Evolutionary conservation across 2,797 vertebrate species (phyloP).

Genomic region (Podarcis lilfordi): DNA sequence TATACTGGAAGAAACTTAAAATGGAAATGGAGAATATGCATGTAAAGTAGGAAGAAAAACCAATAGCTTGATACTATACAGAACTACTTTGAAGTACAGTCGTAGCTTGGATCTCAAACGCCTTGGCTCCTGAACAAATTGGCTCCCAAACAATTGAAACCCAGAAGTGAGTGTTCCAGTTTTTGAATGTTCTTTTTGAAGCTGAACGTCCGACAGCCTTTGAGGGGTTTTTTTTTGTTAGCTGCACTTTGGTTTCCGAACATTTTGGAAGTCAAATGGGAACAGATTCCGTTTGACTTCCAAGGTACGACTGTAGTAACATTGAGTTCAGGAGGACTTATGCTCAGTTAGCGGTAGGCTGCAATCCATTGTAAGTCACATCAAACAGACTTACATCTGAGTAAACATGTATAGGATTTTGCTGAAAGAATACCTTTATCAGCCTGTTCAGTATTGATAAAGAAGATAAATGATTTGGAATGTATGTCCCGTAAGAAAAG

Average conservation of each 20-base stretch:
- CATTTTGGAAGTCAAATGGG: too few relatives aligned
- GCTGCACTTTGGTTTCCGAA: too few relatives aligned
- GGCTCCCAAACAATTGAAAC: too few relatives aligned
- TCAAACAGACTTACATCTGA: too few relatives aligned
- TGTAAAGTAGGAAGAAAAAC: neutral
- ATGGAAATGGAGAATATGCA: constrained; percentile 16
- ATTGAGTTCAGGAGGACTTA: neutral
- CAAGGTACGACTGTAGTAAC: neutral
- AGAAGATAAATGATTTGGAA: neutral
- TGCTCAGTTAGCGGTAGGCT: neutral
- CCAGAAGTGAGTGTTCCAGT: too few relatives aligned
- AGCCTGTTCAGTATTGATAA: neutral
- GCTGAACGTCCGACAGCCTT: accelerated
- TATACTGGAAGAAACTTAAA: neutral
- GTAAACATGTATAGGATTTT: neutral
- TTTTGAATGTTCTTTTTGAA: too few relatives aligned
- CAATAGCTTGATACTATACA: neutral
- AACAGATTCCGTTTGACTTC: too few relatives aligned
- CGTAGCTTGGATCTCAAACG: too few relatives aligned
- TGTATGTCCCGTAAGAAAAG: neutral
- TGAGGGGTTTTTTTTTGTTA: too few relatives aligned
- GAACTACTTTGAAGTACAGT: neutral
- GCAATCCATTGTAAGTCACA: neutral
- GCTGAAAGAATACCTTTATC: neutral
- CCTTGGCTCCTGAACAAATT: too few relatives aligned